phyloP scores from a whole-genome alignment of 1,140 invertebrate species.

The Stegodyphus dumicola region DNA sequence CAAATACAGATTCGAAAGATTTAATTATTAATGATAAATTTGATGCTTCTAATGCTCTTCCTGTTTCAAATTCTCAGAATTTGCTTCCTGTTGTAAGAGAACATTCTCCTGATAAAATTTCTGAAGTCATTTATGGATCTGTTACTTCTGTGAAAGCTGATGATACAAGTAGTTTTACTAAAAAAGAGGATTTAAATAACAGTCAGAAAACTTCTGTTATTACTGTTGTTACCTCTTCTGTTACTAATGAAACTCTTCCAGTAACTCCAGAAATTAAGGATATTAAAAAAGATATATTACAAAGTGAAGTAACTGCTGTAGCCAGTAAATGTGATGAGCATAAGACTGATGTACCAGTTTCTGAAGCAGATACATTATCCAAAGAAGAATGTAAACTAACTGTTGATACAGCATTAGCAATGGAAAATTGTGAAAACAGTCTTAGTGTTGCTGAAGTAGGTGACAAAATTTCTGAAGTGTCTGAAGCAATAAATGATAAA shows the following conservation, averaged over 20 bases:
- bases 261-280: neutral
- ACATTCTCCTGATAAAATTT: no score
- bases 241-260: neutral
- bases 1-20: constrained; percentile 36
- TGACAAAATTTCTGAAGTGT: neutral
- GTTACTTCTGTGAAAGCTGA: neutral
- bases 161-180: neutral
- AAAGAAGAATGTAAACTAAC: neutral
- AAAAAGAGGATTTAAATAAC: neutral
- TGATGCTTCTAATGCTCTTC: neutral
- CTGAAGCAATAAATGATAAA: no score
- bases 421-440: neutral
- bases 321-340: neutral
- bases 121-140: neutral
- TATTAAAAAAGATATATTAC: neutral
- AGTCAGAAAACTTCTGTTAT: constrained; percentile 26
- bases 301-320: neutral
- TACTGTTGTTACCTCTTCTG: neutral
- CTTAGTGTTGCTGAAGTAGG: neutral
- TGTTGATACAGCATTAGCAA: neutral
- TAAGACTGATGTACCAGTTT: neutral
- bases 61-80: neutral
- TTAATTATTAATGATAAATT: constrained; percentile 1
- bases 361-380: neutral
- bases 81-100: no score